These are phyloP conservation scores for Drosophila infuscata DNA, from an alignment of 2,888 invertebrate species.

Conservation along the genomic window DNA sequence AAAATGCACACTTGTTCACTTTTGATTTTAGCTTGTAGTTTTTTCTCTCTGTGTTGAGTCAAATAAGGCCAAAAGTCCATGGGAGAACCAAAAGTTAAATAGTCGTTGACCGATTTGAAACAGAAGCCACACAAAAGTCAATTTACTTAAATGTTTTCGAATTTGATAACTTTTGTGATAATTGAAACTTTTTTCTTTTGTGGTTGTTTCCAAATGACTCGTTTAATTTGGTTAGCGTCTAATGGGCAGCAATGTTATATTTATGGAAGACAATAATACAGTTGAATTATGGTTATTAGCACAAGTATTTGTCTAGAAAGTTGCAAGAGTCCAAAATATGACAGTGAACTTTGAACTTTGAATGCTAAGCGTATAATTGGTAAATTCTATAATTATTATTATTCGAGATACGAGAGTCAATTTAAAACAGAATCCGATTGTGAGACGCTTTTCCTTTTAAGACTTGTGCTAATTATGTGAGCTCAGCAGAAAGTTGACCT, in stretches of 20 bases:
- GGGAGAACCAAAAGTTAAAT: conserved; percentile 29
- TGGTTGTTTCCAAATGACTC: neutral
- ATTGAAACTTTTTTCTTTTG: conserved; percentile 5
- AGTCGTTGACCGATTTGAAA: conserved; percentile 28
- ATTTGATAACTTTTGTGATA: conserved; percentile 9
- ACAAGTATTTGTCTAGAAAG: conserved; percentile 21
- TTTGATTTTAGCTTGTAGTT: neutral
- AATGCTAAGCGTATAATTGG: neutral
- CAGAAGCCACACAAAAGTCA: conserved; percentile 36
- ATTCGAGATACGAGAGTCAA: neutral
- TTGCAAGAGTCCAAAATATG: neutral
- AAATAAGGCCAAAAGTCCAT: conserved; percentile 5
- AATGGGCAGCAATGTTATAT: conserved; percentile 1
- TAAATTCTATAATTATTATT: neutral
- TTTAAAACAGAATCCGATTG: neutral
- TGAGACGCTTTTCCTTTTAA: neutral
- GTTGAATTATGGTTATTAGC: neutral
- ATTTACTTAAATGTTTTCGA: conserved; percentile 16
- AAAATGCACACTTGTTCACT: neutral
- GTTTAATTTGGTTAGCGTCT: conserved; percentile 5
- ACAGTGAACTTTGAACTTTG: neutral
- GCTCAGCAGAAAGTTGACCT: conserved; percentile 46
- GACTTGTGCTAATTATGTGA: conserved; percentile 40
- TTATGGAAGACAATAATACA: neutral
- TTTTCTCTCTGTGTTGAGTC: neutral